Evolutionary conservation across 2,113 vertebrate species (phyloP).

Genomic region (Notechis scutatus): DNA sequence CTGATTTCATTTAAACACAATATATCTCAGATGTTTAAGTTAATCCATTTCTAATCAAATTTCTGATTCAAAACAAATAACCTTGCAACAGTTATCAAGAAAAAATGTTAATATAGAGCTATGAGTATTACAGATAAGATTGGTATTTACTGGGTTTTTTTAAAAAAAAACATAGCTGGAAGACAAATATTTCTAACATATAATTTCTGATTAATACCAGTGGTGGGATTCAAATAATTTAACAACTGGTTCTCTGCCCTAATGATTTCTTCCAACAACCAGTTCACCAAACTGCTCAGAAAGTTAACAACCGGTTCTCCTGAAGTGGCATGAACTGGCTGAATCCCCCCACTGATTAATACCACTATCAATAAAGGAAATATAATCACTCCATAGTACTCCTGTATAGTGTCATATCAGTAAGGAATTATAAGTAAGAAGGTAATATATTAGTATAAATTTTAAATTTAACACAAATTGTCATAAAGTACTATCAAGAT

Average conservation of each 20-base stretch:
- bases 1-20: neutral
- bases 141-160: neutral
- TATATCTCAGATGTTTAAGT: neutral
- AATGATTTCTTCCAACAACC: too few species aligned
- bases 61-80: neutral
- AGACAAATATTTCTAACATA: neutral
- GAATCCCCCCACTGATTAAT: too few species aligned
- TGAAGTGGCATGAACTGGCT: too few species aligned
- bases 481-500: slow-evolving; percentile 33
- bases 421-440: slow-evolving; percentile 41
- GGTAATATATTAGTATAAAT: neutral
- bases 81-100: neutral
- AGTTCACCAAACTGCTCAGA: too few species aligned
- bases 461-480: slow-evolving; percentile 22
- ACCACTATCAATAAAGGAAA: neutral
- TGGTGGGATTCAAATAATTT: too few species aligned
- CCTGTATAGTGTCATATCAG: neutral
- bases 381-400: slow-evolving; percentile 23
- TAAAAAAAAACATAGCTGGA: neutral
- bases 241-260: too few species aligned
- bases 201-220: neutral
- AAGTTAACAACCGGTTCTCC: too few species aligned
- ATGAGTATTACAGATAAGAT: neutral
- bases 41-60: neutral
- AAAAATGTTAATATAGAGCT: neutral